Evolutionary conservation across 1,140 invertebrate genomes (phyloP), one percentile per base, ranked within the genome.

Genomic region (Batillaria attramentaria): DNA sequence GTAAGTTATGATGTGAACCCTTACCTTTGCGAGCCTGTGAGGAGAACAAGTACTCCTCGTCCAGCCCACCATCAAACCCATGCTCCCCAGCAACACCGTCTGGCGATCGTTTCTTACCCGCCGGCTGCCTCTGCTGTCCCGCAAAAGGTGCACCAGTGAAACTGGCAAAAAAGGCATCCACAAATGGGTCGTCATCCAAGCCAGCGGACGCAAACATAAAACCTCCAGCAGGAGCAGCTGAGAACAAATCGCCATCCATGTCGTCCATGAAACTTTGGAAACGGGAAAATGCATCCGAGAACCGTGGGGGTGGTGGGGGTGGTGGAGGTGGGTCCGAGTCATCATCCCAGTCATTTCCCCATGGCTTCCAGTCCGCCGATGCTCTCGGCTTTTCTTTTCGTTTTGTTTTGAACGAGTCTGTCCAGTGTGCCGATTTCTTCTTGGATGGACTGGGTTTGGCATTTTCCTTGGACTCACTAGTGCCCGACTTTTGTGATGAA

Each of bases 11-110:
- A n/a, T n/a, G n/a, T n/a, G 72, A 66, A 13, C 66, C 41, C 43
- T 73, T 46, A 57, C 74, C 43, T 39, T 76, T 46, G 10, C 74
- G 39, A 33, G 74, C 20, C 3, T 81, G 69, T 16, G 83, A 76
- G 24, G 83, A 72, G 76, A 88, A 88, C 65, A 88, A 42, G 43
- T 85, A 86, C 24, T 88, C 86, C 1, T 85, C 81, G 78, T 86
- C 79, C 3, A 88, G 69, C 0, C 83, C 87, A 16, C 78, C 83
- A 10, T 66, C 33, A 46, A 81, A 79, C 33, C 86, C 85, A 75
- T 60, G 77, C 54, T 88, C 87, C 18, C 74, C 65, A 0, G 87
- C 87, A 35, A 85, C 84, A 75, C 85, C 77, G 24, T 78, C 54
- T 24, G 82, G 80, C 18, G 43, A 43, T 24, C 50, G 57, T 39